phyloP scores from a whole-genome alignment of 2,113 vertebrate species.

The Zootoca vivipara region DNA sequence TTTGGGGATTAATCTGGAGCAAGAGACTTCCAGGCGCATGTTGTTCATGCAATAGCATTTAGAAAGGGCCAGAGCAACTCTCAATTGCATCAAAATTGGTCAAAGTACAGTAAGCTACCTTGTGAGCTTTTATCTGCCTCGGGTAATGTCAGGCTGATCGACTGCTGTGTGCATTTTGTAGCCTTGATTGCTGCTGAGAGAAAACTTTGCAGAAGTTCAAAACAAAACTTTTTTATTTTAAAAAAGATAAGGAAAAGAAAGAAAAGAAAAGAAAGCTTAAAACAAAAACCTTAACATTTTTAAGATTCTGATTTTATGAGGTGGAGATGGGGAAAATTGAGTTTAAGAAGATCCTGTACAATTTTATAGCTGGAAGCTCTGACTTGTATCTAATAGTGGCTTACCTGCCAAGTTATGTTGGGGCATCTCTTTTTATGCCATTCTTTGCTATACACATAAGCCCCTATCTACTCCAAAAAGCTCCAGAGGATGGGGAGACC shows the following conservation, averaged over 20 bases:
- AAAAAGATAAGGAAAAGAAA: neutral
- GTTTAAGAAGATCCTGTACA: neutral
- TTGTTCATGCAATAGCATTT: slow-evolving; percentile 54
- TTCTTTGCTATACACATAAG: too few species aligned
- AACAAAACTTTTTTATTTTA: slow-evolving; percentile 31
- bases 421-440: neutral
- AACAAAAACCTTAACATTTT: neutral
- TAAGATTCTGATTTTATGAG: slow-evolving; percentile 27
- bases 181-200: slow-evolving; percentile 57
- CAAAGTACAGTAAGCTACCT: slow-evolving; percentile 44
- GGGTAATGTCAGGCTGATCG: slow-evolving; percentile 52
- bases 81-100: slow-evolving; percentile 58
- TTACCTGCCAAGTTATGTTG: neutral
- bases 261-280: neutral
- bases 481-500: too few species aligned
- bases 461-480: too few species aligned
- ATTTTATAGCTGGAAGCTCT: slow-evolving; percentile 17
- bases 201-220: slow-evolving; percentile 64
- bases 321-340: neutral
- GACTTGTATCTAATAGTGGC: neutral
- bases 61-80: slow-evolving; percentile 58
- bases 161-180: slow-evolving; percentile 52
- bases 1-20: slow-evolving; percentile 61
- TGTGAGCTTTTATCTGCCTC: slow-evolving; percentile 57
- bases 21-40: slow-evolving; percentile 52